Evolutionary conservation across 2,113 vertebrate species (phyloP), one percentile per base, ranked within the genome.

Genomic region (Peromyscus californicus): DNA sequence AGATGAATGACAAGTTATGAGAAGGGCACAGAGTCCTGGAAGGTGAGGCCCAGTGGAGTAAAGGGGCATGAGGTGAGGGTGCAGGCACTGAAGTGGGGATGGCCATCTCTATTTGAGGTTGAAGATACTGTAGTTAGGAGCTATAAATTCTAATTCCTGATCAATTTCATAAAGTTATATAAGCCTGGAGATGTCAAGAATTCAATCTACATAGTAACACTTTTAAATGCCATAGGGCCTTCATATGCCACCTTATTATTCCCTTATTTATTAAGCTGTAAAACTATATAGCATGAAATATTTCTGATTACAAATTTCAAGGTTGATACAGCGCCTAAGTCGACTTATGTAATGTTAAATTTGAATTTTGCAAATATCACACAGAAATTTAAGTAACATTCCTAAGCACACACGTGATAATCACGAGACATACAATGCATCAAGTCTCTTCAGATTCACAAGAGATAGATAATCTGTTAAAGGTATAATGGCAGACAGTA

Each of bases 241-340:
- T 85, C 36, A 85, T 82, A 75, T 88, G 19, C 8, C 21, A 92
- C 59, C 39, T 76, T 84, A 79, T 51, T 75, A 80, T 74, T 93
- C 31, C 80, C 36, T 93, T 48, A 82, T 36, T 45, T 90, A 42
- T 51, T 63, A 95, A 93, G 48, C 61, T 48, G 59, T 70, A 92
- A 90, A 93, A 72, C 76, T 19, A 75, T 42, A 87, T 29, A 90
- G 70, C 9, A 42, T 74, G 74, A 93, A 90, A 84, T 93, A 29
- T 54, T 91, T 89, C 16, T 85, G 69, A 36, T 90, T 42, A 87
- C 29, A 84, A 97, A 97, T 80, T n/a, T 75, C 84, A 92, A 85
- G 74, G 39, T 6, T 33, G 88, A 48, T 48, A 33, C 2, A 76
- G 33, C 57, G 85, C 10, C 33, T 90, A 93, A 78, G 69, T 82